Base-by-base conservation (phyloP, 2,888 invertebrate species). In the Thymelicus lineola region DNA sequence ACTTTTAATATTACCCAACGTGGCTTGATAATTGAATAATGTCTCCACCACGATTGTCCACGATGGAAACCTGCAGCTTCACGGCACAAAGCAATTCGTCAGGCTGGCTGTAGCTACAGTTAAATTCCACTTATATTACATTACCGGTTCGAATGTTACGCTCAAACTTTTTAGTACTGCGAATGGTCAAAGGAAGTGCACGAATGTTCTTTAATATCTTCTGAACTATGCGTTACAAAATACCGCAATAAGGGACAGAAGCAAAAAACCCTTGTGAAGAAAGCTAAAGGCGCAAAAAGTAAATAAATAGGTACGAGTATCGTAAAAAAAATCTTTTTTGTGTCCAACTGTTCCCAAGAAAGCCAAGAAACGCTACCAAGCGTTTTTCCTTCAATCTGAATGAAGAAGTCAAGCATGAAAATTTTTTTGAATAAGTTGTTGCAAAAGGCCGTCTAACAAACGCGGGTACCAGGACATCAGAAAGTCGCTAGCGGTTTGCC, bases 401-500 rank as follows among this genome's bases (percentile, higher is more conserved):
- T 61, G 67, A 53, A 53, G 67, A 53, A 53, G 67, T 53, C 5
- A 48, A 67, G 55, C 67, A 61, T 50, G 66, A 66, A 66, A 28
- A 35, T 58, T 66, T 66, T n/a, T n/a, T 57, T 36, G 66, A 70
- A 55, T 65, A 68, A 65, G 62, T 68, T 68, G 62, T 68, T 68
- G 69, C 66, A 73, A 71, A 67, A 28, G 42, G 35, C 14, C 67
- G 61, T 50, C 72, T 71, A 71, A 72, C 72, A 74, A 71, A 72
- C 50, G 50, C 71, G 60, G 79, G 81, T 84, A 86, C 84, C 84
- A 85, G 86, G 84, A 82, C 78, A 83, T 79, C 87, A 86, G 87
- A 88, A 88, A 88, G 87, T 84, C 75, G 79, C 69, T 71, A 42
- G 79, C 76, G 73, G 58, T 66, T 74, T 79, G 59, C 78, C 86